Evolutionary conservation across 1,140 invertebrate species (phyloP), one percentile per base, ranked within the genome.

Genomic region (Apocrypta bakeri): DNA sequence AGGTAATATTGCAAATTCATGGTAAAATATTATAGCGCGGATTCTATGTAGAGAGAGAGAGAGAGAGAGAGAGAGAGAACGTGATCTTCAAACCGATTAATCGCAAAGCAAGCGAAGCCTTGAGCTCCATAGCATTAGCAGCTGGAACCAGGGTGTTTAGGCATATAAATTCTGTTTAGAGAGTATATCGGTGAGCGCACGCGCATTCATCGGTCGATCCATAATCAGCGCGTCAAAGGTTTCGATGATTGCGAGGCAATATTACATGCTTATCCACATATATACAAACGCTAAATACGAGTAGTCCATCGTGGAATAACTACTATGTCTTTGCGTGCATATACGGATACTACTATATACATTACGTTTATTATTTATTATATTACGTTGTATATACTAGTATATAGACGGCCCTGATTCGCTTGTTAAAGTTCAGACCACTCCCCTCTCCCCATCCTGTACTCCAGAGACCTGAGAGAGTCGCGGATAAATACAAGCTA

Each of bases 401-500:
- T n/a, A n/a, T n/a, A n/a, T n/a, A n/a, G n/a, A n/a, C n/a, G n/a
- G n/a, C n/a, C n/a, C n/a, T 68, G 63, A 68, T 66, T 74, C 48
- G 17, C 29, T 42, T 25, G 6, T 4, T 8, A 4, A 12, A 9
- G 56, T 48, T 40, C 12, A 0, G 8, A 21, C 27, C 40, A 9
- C 31, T 21, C 14, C 42, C 42, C 42, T 17, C 14, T 17, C 0
- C 14, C 12, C 8, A 12, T 17, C 1, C 21, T 2, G 21, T 21
- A 56, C 21, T 37, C 33, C 3, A 9, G 71, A 25, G 72, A 63
- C 4, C 37, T 64, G 61, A 1, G 25, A 66, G 29, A 42, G 25
- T 42, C 64, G 31, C 21, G 75, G 48, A 81, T 68, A 69, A 76
- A 83, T 79, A 81, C 48, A 40, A 81, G 42, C 77, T 71, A n/a